A percentile compares a stretch with the other conserved stretches of the same genome.
Conservation (phyloP, 2,797 vertebrate genomes). For the Odontamblyopus lacepedii region DNA sequence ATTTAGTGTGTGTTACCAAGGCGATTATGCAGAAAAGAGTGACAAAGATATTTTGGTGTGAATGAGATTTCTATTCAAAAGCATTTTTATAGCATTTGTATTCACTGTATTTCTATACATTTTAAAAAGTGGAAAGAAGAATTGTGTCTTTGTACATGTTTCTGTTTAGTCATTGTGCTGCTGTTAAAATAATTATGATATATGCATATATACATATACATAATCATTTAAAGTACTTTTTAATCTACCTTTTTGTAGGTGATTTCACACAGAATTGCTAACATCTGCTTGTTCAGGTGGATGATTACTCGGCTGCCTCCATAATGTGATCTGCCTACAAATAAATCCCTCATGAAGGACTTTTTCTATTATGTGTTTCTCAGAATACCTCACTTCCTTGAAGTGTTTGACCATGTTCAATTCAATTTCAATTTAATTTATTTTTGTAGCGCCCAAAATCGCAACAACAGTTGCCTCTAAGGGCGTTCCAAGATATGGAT, state of each 20-base stretch:
- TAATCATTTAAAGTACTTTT: background rate
- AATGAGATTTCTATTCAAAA: background rate
- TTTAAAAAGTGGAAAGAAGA: too few relatives aligned
- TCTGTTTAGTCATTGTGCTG: background rate
- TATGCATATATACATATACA: too few relatives aligned
- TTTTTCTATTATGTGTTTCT: slow-evolving; percentile 5
- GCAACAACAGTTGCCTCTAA: too few relatives aligned
- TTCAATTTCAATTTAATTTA: too few relatives aligned
- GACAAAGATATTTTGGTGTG: background rate
- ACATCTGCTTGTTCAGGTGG: slow-evolving; percentile 39
- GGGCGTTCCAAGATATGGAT: too few relatives aligned
- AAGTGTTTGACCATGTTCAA: slow-evolving; percentile 1
- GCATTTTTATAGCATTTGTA: background rate
- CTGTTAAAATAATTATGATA: background rate
- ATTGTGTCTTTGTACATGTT: background rate
- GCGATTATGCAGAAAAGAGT: background rate
- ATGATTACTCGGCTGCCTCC: slow-evolving; percentile 25
- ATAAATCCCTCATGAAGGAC: slow-evolving; percentile 41
- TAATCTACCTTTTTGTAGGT: slow-evolving; percentile 6
- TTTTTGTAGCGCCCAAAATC: too few relatives aligned
- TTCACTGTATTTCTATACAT: too few relatives aligned
- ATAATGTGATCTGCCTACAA: slow-evolving; percentile 29
- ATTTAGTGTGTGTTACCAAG: background rate
- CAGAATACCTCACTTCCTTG: too few relatives aligned
- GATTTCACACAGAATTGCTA: slow-evolving; percentile 24